Evolutionary conservation across 2,113 vertebrate genomes (phyloP), one percentile per base, ranked within the genome.

Genomic region (Chaetura pelagica): DNA sequence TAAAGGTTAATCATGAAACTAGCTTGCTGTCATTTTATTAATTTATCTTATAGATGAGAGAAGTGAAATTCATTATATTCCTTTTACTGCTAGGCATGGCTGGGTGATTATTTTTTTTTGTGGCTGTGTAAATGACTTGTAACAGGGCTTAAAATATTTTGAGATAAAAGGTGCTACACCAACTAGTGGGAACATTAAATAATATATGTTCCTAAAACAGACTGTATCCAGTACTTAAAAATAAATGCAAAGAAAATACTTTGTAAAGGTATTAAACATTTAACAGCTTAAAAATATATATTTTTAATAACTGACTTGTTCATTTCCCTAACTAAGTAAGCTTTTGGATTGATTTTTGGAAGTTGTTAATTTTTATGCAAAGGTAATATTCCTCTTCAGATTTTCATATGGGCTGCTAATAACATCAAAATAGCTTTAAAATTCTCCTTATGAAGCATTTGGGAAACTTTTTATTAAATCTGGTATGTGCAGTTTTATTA

Each of bases 241-340:
- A 71, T 67, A 90, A 80, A 76, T 59, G n/a, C 64, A 74, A 81
- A 92, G 38, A 59, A 93, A 80, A 44, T 17, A 35, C 27, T 86
- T 94, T 61, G 26, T 4, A 52, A 82, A 84, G 42, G 3, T 64
- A 75, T 58, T 92, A 91, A 93, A 85, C 49, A 59, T 85, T 90
- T 84, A 91, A 76, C 7, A 64, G 29, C 32, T 57, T 94, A 87
- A 82, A 93, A 94, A 91, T 77, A 91, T 89, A 84, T 46, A 35
- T 44, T 84, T 94, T 87, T 75, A 94, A 91, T 91, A 93, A 81
- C 38, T 4, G 57, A 46, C 32, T 66, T 40, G 16, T 21, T 87
- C 13, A 27, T 76, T 94, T 7, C 10, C 9, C n/a, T 61, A 68
- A 46, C 7, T 40, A 84, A 87, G 66, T 38, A 72, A n/a, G 7